A percentile compares a stretch with the other conserved stretches of the same genome.
Evolutionary conservation across 2,113 vertebrate species (phyloP).

Genomic region (Oreochromis aureus): DNA sequence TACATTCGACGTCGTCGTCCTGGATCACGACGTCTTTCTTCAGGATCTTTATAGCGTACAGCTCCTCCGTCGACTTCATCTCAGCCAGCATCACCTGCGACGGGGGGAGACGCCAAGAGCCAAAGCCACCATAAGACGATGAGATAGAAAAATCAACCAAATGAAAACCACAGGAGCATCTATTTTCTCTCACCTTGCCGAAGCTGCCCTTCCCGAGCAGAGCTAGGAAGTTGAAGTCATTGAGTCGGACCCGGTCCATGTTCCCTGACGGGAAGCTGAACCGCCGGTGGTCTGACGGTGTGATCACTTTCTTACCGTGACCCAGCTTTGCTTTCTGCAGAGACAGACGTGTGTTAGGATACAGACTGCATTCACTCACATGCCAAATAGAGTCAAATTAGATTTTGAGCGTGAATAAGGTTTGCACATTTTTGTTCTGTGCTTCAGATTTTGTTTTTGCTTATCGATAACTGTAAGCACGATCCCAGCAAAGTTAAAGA

Average conservation of each 20-base stretch:
- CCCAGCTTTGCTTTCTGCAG: slow-evolving; percentile 93
- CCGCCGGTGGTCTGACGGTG: slow-evolving; percentile 81
- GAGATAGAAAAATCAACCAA: neutral
- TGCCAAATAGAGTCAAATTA: neutral
- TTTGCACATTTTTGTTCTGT: neutral
- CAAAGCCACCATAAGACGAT: neutral
- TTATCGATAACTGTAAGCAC: neutral
- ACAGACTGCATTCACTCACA: neutral
- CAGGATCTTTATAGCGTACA: slow-evolving; percentile 95
- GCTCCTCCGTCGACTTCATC: slow-evolving; percentile 89
- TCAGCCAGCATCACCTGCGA: slow-evolving; percentile 93
- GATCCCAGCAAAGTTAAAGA: neutral
- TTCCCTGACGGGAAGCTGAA: slow-evolving; percentile 83
- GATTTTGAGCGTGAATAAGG: neutral
- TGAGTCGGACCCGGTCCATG: slow-evolving; percentile 86
- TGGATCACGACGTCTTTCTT: slow-evolving; percentile 99
- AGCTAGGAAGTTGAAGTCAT: slow-evolving; percentile 94
- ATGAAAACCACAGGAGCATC: neutral
- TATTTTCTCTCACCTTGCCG: slow-evolving; percentile 81
- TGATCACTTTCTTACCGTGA: slow-evolving; percentile 91
- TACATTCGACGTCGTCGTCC: slow-evolving; percentile 96
- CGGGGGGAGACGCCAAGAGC: neutral
- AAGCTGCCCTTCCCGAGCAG: slow-evolving; percentile 97
- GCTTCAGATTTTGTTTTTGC: neutral
- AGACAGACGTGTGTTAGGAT: neutral